Conservation (phyloP, 1,140 invertebrate species). For the Grapholita molesta region DNA sequence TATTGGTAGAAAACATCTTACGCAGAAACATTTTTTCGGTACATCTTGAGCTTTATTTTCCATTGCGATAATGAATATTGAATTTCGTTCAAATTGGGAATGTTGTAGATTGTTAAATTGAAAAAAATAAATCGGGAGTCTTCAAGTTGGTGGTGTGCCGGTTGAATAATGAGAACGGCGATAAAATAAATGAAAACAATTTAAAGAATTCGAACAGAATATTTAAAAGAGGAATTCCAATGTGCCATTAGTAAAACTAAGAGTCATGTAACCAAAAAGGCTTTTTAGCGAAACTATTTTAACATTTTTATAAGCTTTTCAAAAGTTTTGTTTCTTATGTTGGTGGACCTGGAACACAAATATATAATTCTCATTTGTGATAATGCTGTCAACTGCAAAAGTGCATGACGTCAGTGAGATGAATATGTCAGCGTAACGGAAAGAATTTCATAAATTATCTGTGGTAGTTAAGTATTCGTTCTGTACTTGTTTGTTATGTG, state of each 20-base stretch:
- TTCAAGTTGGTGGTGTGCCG: background rate
- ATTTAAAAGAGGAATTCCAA: background rate
- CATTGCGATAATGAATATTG: constrained; percentile 40
- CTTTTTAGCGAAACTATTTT: background rate
- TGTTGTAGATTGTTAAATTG: background rate
- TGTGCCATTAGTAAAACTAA: background rate
- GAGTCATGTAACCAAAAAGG: background rate
- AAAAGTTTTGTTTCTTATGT: background rate
- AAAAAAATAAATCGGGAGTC: background rate
- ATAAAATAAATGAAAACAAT: background rate
- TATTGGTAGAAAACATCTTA: constrained; percentile 62
- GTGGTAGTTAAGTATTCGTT: constrained; percentile 36
- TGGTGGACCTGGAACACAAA: background rate
- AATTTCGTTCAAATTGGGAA: background rate
- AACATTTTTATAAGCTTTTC: background rate
- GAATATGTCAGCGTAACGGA: constrained; percentile 12
- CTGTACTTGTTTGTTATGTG: constrained; percentile 66
- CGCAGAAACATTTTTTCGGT: constrained; percentile 63
- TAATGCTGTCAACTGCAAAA: background rate
- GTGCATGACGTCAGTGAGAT: background rate
- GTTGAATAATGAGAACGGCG: background rate
- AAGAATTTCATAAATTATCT: constrained; percentile 29
- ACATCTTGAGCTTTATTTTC: constrained; percentile 41
- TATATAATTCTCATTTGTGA: background rate
- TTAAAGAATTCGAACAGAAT: background rate